phyloP scores from a whole-genome alignment of 2,113 vertebrate genomes.

The Pandion haliaetus region DNA sequence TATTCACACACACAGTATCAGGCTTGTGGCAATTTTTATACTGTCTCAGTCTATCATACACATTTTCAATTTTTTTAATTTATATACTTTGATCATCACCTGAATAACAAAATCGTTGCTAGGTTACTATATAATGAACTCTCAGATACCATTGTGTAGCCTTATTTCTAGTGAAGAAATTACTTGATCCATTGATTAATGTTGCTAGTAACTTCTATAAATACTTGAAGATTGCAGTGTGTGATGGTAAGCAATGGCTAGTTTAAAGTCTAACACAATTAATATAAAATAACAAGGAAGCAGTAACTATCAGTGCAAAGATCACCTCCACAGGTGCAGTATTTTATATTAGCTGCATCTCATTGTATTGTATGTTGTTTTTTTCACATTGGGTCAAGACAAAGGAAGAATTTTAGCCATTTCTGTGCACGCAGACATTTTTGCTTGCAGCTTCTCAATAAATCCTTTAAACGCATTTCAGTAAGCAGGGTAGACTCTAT shows the following conservation, averaged over 20 bases:
- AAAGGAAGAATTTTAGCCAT: neutral
- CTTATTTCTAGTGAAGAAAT: neutral
- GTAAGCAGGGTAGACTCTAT: neutral
- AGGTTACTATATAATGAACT: neutral
- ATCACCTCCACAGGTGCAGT: neutral
- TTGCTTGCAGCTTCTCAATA: neutral
- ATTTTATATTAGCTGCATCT: neutral
- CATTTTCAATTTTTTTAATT: neutral
- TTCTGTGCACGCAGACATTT: neutral
- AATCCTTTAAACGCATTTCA: neutral
- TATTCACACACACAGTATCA: neutral
- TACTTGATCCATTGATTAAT: neutral
- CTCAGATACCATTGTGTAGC: accelerated
- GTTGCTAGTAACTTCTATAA: neutral
- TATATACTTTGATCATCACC: neutral
- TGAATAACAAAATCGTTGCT: neutral
- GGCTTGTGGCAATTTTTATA: neutral
- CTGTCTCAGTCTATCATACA: neutral
- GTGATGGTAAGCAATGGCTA: neutral
- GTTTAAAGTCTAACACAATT: neutral
- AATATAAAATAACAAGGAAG: neutral
- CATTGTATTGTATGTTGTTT: neutral
- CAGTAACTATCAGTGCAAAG: neutral
- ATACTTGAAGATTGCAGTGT: neutral
- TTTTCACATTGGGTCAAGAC: neutral